phyloP scores from a whole-genome alignment of 2,113 vertebrate genomes.

The Camelus bactrianus region DNA sequence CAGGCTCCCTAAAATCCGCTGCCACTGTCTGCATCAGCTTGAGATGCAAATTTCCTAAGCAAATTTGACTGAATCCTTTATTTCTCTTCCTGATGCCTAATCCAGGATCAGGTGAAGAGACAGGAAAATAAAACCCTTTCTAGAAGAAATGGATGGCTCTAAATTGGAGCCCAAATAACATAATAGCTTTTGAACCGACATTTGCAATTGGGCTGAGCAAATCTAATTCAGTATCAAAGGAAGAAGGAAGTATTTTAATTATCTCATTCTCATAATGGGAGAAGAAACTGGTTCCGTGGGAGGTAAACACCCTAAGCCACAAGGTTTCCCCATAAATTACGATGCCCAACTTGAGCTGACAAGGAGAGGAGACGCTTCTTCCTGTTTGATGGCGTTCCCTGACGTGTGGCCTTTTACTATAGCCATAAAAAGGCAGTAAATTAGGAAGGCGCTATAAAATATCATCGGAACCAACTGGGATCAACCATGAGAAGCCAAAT shows the following conservation, averaged over 20 bases:
- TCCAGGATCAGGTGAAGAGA: background rate
- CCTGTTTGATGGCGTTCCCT: slow-evolving; percentile 71
- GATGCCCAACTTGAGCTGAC: slow-evolving; percentile 67
- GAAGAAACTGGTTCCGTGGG: slow-evolving; percentile 66
- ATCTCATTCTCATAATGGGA: slow-evolving; percentile 71
- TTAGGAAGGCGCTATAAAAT: slow-evolving; percentile 69
- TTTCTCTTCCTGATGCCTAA: background rate
- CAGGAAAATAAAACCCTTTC: background rate
- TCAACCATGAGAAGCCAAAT: slow-evolving; percentile 52
- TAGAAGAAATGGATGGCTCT: background rate
- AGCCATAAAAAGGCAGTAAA: slow-evolving; percentile 73
- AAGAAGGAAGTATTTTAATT: slow-evolving; percentile 76
- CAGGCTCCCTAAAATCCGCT: background rate
- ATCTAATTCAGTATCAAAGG: slow-evolving; percentile 67
- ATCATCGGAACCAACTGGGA: slow-evolving; percentile 66
- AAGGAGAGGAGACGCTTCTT: slow-evolving; percentile 58
- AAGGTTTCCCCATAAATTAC: slow-evolving; percentile 71
- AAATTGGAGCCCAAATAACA: slow-evolving; percentile 35
- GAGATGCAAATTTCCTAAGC: background rate
- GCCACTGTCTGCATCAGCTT: background rate
- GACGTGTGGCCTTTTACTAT: slow-evolving; percentile 76
- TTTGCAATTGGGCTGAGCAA: slow-evolving; percentile 53
- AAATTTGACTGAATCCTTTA: background rate
- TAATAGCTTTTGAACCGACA: slow-evolving; percentile 18
- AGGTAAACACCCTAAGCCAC: slow-evolving; percentile 64